Base-by-base conservation (phyloP, 2,888 invertebrate species). In the Lutraria lutraria region DNA sequence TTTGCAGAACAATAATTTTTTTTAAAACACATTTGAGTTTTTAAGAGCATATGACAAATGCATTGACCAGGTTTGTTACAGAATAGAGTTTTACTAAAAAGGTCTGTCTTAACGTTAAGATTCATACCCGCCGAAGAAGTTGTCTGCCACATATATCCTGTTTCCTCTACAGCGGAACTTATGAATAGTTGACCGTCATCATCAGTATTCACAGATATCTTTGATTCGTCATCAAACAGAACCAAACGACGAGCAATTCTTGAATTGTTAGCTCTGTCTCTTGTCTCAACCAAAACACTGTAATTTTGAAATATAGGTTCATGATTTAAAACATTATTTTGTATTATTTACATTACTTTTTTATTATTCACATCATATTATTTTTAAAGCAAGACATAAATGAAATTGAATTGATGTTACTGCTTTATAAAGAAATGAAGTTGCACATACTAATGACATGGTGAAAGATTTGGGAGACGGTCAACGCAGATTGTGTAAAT, bases 221-320 rank as follows among this genome's bases (percentile, higher is more conserved):
- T 15, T 2, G 94, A 93, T 19, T 12, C 25, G 10, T 89, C 88
- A 72, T 94, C 93, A 54, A 89, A 94, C 16, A 94, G 84, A 4
- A 88, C 89, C 16, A 93, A 80, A 13, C 91, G 80, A 52, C 94
- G 83, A 12, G 93, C 89, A 83, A 88, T 93, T 25, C 83, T 80
- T 15, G 93, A 93, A 88, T 94, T 94, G 83, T 93, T 94, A 21
- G 94, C 93, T 10, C 43, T 80, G 63, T 94, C 94, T 25, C 89
- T 86, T 2, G 89, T 91, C 80, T 93, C 91, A 15, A 94, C 79
- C 2, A 94, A 86, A 2, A 93, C 79, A 31, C 89, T 89, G 54
- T 6, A 68, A 81, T 53, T 4, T 21, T 31, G 34, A 2, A 15
- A 4, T 31, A 79, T 79, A 3, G 21, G 2, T 21, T 12, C 12